Evolutionary conservation across 2,888 invertebrate species (phyloP).

Genomic region (Pinctada fucata): DNA sequence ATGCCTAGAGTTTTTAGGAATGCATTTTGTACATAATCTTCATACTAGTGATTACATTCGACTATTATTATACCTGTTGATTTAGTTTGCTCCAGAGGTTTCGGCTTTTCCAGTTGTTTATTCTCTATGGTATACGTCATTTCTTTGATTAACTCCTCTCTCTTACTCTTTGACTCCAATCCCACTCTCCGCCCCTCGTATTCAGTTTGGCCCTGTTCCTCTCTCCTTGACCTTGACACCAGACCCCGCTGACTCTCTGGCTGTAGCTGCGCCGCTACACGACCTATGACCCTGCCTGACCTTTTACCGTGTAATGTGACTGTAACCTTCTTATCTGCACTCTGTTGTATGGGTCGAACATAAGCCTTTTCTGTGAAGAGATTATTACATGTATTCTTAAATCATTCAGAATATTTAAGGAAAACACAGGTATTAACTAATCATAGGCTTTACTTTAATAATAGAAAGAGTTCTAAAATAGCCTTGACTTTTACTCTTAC

Average conservation of each 20-base stretch:
- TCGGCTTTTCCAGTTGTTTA: slow-evolving; percentile 10
- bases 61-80: not conserved
- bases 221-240: slow-evolving; percentile 31
- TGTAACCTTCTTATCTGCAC: slow-evolving; percentile 20
- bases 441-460: no score
- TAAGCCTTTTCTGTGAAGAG: slow-evolving; percentile 25
- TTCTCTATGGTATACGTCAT: slow-evolving; percentile 52
- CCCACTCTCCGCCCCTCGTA: slow-evolving; percentile 9
- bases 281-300: not conserved
- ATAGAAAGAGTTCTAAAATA: no score
- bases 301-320: slow-evolving; percentile 21
- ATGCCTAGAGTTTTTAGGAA: no score
- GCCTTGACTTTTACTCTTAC: no score
- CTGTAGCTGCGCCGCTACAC: not conserved
- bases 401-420: not conserved
- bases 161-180: slow-evolving; percentile 17
- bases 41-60: no score
- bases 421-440: no score
- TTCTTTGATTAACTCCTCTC: slow-evolving; percentile 32
- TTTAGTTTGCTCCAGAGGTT: not conserved
- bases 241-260: slow-evolving; percentile 9
- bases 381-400: not conserved
- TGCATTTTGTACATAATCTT: no score
- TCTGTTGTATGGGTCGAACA: slow-evolving; percentile 29
- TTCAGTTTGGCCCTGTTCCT: slow-evolving; percentile 7